phyloP scores from a whole-genome alignment of 2,113 vertebrate genomes.

The Ceyx margarethae region DNA sequence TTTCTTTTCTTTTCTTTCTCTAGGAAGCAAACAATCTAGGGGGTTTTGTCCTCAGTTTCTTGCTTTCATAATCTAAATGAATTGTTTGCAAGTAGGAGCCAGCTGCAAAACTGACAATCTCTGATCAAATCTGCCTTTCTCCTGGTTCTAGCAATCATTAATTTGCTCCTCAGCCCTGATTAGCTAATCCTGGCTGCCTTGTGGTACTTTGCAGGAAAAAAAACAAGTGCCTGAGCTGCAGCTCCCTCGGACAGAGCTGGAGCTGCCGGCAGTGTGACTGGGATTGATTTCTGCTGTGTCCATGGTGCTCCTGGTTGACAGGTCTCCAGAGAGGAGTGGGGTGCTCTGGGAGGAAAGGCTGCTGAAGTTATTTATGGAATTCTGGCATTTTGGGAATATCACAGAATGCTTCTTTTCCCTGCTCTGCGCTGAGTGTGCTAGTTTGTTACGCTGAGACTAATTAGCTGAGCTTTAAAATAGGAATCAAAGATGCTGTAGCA shows the following conservation, averaged over 20 bases:
- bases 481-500: not conserved
- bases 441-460: not conserved
- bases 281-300: not conserved
- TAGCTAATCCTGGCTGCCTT: constrained; percentile 38
- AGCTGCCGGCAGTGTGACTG: not conserved
- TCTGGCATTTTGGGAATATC: constrained; percentile 50
- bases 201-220: not conserved
- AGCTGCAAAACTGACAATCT: constrained; percentile 58
- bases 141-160: constrained; percentile 22
- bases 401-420: constrained; percentile 3
- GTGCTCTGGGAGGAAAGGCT: not conserved
- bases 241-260: not conserved
- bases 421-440: not conserved
- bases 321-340: not conserved
- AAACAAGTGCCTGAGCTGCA: not conserved
- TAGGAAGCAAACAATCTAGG: constrained; percentile 64
- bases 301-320: not conserved
- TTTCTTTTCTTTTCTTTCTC: constrained; percentile 63
- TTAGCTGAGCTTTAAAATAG: not conserved
- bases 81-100: constrained; percentile 72
- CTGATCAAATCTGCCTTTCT: constrained; percentile 19
- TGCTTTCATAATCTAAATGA: constrained; percentile 72
- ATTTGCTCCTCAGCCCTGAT: constrained; percentile 46
- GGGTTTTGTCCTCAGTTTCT: constrained; percentile 62
- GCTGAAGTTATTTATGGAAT: constrained; percentile 28